Percentiles rank a stretch among this genome's conserved stretches.
Conservation (phyloP, 2,888 invertebrate genomes). For the Sisyra nigra region DNA sequence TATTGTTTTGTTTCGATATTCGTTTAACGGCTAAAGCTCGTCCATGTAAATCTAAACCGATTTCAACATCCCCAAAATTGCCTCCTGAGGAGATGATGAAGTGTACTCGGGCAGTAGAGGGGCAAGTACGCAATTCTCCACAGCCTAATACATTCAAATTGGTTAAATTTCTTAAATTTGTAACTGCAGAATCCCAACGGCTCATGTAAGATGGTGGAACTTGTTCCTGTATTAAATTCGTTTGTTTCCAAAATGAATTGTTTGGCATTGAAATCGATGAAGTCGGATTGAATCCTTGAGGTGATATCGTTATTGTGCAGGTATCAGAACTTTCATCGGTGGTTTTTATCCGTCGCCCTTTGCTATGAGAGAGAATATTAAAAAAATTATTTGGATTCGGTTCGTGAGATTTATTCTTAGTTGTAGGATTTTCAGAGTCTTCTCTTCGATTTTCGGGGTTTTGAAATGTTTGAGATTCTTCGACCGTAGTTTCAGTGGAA, state of each 20-base stretch:
- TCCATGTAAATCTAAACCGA: conserved; percentile 22
- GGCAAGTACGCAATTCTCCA: conserved; percentile 18
- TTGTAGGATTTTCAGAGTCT: neutral
- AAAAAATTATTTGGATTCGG: neutral
- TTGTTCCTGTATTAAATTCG: neutral
- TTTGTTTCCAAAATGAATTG: conserved; percentile 1
- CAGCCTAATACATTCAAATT: conserved; percentile 13
- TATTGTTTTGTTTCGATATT: conserved; percentile 7
- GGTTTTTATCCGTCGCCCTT: neutral
- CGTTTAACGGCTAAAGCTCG: conserved; percentile 16
- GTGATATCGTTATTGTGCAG: neutral
- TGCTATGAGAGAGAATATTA: conserved; percentile 6
- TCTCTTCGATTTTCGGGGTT: neutral
- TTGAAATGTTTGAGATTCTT: neutral
- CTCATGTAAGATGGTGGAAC: conserved; percentile 5
- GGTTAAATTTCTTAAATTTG: conserved; percentile 8
- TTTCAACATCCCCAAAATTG: conserved; percentile 23
- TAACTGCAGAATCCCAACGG: conserved; percentile 9
- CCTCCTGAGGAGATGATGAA: conserved; percentile 21
- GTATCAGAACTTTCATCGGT: neutral
- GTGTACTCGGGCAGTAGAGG: conserved; percentile 15
- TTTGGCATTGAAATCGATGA: neutral
- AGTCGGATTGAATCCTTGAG: neutral
- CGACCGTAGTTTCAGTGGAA: neutral
- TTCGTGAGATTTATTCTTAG: neutral